These are phyloP conservation scores for Hydropsyche betteni DNA, from an alignment of 2,888 invertebrate genomes.

Conservation along the genomic window DNA sequence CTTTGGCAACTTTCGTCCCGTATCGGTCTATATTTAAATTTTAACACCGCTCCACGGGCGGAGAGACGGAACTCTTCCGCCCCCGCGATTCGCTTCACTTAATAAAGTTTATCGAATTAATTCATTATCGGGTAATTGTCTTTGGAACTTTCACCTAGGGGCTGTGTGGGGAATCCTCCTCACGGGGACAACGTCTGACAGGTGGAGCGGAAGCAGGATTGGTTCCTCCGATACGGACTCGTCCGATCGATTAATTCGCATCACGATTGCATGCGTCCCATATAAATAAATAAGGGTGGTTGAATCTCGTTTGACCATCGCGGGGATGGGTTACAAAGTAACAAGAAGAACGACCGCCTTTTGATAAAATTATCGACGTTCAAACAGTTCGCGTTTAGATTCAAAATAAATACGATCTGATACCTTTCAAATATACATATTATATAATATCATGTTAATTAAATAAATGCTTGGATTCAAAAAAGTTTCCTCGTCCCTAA, in stretches of 20 bases:
- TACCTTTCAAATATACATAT: too few species aligned
- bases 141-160: slow-evolving; percentile 45
- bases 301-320: slow-evolving; percentile 9
- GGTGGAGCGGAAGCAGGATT: slow-evolving; percentile 21
- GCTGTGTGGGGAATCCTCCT: slow-evolving; percentile 9
- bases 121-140: slow-evolving; percentile 52
- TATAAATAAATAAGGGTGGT: slow-evolving; percentile 26
- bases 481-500: not conserved
- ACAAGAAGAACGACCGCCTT: too few species aligned
- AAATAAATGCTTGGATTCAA: too few species aligned
- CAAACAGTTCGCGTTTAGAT: too few species aligned
- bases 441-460: too few species aligned
- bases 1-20: slow-evolving; percentile 37
- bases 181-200: slow-evolving; percentile 38
- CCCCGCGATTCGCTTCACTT: slow-evolving; percentile 47
- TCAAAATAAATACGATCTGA: too few species aligned
- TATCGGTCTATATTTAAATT: slow-evolving; percentile 49
- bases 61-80: slow-evolving; percentile 36
- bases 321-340: not conserved
- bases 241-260: slow-evolving; percentile 17
- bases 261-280: slow-evolving; percentile 24
- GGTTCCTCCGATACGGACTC: slow-evolving; percentile 4
- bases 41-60: slow-evolving; percentile 26
- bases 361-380: too few species aligned
- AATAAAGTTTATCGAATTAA: slow-evolving; percentile 51